Evolutionary conservation across 2,888 invertebrate genomes (phyloP).

Genomic region (Vannuccia rotundouncinata): DNA sequence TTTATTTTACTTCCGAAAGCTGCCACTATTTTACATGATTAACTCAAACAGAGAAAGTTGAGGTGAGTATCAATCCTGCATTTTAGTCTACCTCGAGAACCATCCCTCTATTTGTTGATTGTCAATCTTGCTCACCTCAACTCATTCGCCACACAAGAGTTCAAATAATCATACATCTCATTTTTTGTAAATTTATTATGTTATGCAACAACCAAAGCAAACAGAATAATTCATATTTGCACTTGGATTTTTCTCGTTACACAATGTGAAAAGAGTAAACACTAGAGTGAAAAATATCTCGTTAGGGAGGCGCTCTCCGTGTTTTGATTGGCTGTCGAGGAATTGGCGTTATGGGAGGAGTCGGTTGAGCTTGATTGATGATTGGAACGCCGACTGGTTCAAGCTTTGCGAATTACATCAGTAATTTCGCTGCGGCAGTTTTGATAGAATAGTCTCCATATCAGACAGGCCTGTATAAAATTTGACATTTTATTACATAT

Average conservation of each 20-base stretch:
- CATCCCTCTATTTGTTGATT: background rate
- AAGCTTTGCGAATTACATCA: background rate
- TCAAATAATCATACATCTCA: background rate
- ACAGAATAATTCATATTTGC: background rate
- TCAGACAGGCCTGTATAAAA: constrained; percentile 32
- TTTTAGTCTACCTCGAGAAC: background rate
- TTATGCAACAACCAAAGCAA: background rate
- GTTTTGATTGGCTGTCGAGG: background rate
- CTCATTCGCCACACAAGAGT: background rate
- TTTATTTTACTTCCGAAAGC: background rate
- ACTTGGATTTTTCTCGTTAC: background rate
- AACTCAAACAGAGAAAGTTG: too few species aligned
- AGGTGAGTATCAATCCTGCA: background rate
- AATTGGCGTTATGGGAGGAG: background rate
- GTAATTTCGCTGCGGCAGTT: background rate
- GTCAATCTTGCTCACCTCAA: background rate
- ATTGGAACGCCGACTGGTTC: background rate
- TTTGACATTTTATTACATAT: constrained; percentile 37
- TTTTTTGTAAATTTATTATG: background rate
- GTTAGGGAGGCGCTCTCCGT: background rate
- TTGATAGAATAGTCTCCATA: background rate
- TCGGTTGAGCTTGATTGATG: background rate
- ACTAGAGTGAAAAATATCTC: background rate
- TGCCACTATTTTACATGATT: background rate
- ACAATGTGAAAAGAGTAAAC: background rate